Evolutionary conservation across 2,113 vertebrate genomes (phyloP), one percentile per base, ranked within the genome.

Genomic region (Etheostoma spectabile): DNA sequence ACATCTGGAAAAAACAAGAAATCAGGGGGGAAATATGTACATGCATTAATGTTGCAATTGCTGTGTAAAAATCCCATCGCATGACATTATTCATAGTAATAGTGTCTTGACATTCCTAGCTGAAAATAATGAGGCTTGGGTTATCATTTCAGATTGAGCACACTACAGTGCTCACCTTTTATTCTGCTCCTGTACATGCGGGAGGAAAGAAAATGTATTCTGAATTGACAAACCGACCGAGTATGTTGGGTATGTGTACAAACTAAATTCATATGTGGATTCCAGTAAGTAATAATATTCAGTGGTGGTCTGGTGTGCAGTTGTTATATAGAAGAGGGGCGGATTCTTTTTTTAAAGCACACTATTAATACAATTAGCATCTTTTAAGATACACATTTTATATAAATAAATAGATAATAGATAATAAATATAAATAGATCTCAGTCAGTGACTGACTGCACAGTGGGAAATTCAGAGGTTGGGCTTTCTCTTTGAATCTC

Each of bases 71-170:
- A 77, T 65, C 3, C 61, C 57, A 51, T 73, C 4, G 73, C 1
- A 16, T 65, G 48, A 57, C 19, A 61, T 11, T 53, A 42, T 59
- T 55, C 14, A 14, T 45, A 11, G 10, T 24, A 27, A 8, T 69
- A 53, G 51, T 46, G 24, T 60, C 3, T 65, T 61, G 60, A 67
- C 48, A 84, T 45, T 76, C 38, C 65, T 79, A 57, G 53, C 74
- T 46, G 78, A 61, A 77, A 79, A 81, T 70, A 82, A 82, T 79
- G 57, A 86, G 42, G 76, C 46, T 78, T 12, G 48, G 59, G 55
- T 84, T 68, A 83, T 88, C 72, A 80, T 80, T 35, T 79, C 67
- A 83, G 79, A 80, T 71, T 71, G 61, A 61, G 48, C 27, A 74
- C 53, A 71, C 19, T 13, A 49, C 51, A 45, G 42, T 67, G 60